A percentile compares a stretch with the other conserved stretches of the same genome.
Evolutionary conservation across 2,113 vertebrate genomes (phyloP).

Genomic region (Urocitellus parryii): DNA sequence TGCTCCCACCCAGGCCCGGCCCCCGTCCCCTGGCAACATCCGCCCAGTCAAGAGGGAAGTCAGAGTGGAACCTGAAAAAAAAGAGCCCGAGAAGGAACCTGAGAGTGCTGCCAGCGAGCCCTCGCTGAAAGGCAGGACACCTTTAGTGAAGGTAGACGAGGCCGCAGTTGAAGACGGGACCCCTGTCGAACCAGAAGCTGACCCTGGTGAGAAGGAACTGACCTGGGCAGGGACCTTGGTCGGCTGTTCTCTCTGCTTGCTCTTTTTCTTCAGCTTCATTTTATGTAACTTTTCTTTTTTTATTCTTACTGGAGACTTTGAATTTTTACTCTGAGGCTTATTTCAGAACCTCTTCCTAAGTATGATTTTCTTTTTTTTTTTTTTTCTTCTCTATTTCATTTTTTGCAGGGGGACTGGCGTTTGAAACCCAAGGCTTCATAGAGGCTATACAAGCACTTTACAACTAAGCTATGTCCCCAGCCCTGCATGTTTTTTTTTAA

Average conservation of each 20-base stretch:
- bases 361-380: not conserved
- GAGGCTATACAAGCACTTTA: not conserved
- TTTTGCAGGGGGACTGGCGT: not conserved
- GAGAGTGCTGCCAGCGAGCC: slow-evolving; percentile 72
- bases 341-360: not conserved
- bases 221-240: fast-evolving
- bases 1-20: slow-evolving; percentile 80
- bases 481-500: not conserved
- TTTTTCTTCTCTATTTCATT: too few relatives aligned
- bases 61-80: slow-evolving; percentile 86
- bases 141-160: slow-evolving; percentile 71
- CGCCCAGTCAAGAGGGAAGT: slow-evolving; percentile 89
- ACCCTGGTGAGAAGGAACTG: slow-evolving; percentile 79
- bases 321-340: not conserved
- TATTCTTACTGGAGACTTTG: not conserved
- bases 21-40: slow-evolving; percentile 93
- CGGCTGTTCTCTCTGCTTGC: not conserved
- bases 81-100: slow-evolving; percentile 79
- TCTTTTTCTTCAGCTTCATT: not conserved
- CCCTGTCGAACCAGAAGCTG: slow-evolving; percentile 48
- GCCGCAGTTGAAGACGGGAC: slow-evolving; percentile 68
- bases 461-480: not conserved
- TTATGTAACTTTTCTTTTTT: not conserved
- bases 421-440: not conserved
- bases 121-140: slow-evolving; percentile 73